Evolutionary conservation across 2,888 invertebrate genomes (phyloP).

Genomic region (Psococerastis gibbosa): DNA sequence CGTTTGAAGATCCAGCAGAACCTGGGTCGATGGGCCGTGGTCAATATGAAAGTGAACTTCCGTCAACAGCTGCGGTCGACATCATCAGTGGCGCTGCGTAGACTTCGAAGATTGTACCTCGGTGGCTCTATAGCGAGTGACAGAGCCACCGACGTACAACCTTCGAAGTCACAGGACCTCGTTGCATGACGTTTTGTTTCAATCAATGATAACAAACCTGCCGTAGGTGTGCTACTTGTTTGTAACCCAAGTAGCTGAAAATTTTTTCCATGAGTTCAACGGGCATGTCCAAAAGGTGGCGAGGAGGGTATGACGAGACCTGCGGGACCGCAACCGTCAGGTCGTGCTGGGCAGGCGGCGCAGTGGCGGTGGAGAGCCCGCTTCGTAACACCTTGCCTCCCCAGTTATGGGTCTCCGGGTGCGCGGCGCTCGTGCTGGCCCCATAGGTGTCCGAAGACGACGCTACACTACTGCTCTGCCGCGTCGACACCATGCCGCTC

Average conservation of each 20-base stretch:
- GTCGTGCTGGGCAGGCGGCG: conserved; percentile 10
- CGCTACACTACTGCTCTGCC: conserved; percentile 10
- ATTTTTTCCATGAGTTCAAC: conserved; percentile 64
- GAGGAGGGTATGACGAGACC: conserved; percentile 18
- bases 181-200: too few species aligned
- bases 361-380: conserved; percentile 4
- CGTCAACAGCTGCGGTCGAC: too few species aligned
- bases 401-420: background rate
- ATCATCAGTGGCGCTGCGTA: too few species aligned
- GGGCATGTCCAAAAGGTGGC: conserved; percentile 50
- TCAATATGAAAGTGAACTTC: too few species aligned
- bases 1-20: too few species aligned
- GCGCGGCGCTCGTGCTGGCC: background rate
- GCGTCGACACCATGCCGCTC: conserved; percentile 9
- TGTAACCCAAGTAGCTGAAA: conserved; percentile 51
- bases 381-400: conserved; percentile 12
- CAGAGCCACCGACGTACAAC: too few species aligned
- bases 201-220: conserved; percentile 56
- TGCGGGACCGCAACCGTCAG: conserved; percentile 16
- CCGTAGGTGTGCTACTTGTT: conserved; percentile 57
- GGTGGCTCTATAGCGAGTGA: too few species aligned
- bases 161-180: too few species aligned
- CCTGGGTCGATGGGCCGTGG: too few species aligned
- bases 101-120: too few species aligned
- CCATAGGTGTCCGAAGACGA: conserved; percentile 1